Evolutionary conservation across 2,113 vertebrate species (phyloP), one percentile per base, ranked within the genome.

Genomic region (Ctenodactylus gundi): DNA sequence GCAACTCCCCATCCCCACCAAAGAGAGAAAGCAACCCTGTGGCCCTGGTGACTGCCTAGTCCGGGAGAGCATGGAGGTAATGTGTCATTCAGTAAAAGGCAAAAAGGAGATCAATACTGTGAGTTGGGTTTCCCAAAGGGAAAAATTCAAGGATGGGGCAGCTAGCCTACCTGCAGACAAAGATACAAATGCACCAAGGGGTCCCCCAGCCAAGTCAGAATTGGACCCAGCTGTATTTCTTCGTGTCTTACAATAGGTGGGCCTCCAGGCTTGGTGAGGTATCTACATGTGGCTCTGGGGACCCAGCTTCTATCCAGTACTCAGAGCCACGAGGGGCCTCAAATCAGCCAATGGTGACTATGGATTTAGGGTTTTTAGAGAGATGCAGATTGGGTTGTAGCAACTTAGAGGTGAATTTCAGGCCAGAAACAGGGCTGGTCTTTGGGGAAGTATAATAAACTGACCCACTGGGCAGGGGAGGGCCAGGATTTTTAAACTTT

Each of bases 231-330:
- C 97, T 97, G 95, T 95, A 92, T 51, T 91, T 93, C 96, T 96
- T 97, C 96, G 94, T 62, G 91, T 94, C 96, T 97, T 80, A 88
- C 13, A 93, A 97, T 94, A 96, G 94, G 96, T 97, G 95, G 97
- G 97, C 97, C 97, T 97, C 97, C 51, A 92, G 98, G 84, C 93
- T 96, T 96, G 95, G 96, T 97, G 98, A 98, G 98, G 98, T 98
- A 98, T 98, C 14, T 78, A 95, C 97, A 95, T 70, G 94, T 87
- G 98, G 97, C 96, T 96, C 97, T 95, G 84, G 44, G 96, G 23
- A 82, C 96, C 94, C 96, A 95, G 95, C 85, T 97, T 96, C 91
- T 5, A 23, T 90, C 95, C 14, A 44, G 94, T 81, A 70, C 93
- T 62, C 65, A 5, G 15, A 81, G 70, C 13, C 6, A 0, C 0